A percentile compares a stretch with the other conserved stretches of the same genome.
phyloP scores from a whole-genome alignment of 2,797 vertebrate species.

The Linurgus olivaceus region DNA sequence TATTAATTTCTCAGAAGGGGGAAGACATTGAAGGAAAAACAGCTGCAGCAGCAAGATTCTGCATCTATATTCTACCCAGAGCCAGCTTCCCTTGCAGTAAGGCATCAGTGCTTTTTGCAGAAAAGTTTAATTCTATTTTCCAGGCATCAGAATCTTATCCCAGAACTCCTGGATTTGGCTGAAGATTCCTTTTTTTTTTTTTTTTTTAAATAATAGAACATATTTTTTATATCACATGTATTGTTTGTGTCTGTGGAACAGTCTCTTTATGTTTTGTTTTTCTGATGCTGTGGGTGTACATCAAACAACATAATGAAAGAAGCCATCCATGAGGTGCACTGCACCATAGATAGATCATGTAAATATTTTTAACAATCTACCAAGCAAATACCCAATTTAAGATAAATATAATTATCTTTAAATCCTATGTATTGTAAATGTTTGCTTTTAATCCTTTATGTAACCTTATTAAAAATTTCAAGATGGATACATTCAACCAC shows the following conservation, averaged over 20 bases:
- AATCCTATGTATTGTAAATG: constrained; percentile 24
- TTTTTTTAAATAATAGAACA: not conserved
- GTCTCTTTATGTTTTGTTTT: not conserved
- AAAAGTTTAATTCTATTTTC: not conserved
- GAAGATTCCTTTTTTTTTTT: not conserved
- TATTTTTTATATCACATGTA: not conserved
- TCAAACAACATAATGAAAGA: constrained; percentile 32
- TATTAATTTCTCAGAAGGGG: not conserved
- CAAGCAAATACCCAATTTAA: constrained; percentile 6
- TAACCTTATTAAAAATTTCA: constrained; percentile 73
- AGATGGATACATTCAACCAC: constrained; percentile 62
- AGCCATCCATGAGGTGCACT: constrained; percentile 4
- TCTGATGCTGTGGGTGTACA: not conserved
- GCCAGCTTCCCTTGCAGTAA: not conserved
- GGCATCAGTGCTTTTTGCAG: not conserved
- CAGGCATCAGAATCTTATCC: not conserved
- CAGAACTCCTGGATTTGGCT: not conserved
- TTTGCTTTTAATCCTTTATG: constrained; percentile 69
- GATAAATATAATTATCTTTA: constrained; percentile 58
- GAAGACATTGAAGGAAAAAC: not conserved
- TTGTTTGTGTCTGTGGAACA: not conserved
- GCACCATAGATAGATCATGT: constrained; percentile 1
- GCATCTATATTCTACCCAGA: not conserved
- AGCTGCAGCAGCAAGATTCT: not conserved
- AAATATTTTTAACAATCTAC: constrained; percentile 43